phyloP scores from a whole-genome alignment of 2,888 invertebrate genomes.

The Chrysolina americana region DNA sequence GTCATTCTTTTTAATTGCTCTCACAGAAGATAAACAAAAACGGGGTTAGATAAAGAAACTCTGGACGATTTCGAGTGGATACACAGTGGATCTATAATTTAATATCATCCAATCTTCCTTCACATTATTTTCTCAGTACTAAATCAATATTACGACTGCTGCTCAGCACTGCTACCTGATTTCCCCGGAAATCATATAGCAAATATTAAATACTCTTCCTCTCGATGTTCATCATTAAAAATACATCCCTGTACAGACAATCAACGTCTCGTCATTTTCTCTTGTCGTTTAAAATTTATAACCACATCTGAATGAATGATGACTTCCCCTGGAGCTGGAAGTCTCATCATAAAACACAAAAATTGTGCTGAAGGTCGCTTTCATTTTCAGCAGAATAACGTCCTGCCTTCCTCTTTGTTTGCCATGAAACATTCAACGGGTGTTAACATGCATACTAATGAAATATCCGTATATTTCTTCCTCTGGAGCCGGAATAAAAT shows the following conservation, averaged over 20 bases:
- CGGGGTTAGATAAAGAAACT: too few relatives aligned
- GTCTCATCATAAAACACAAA: not conserved
- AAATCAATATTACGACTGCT: too few relatives aligned
- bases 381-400: constrained; percentile 4
- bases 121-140: too few relatives aligned
- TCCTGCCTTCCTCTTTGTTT: not conserved
- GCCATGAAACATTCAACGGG: not conserved
- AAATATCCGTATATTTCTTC: not conserved
- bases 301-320: constrained; percentile 3
- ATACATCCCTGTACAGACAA: not conserved
- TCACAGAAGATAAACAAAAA: too few relatives aligned
- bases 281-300: not conserved
- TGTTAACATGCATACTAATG: constrained; percentile 10
- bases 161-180: too few relatives aligned
- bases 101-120: too few relatives aligned
- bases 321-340: not conserved
- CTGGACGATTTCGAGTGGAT: too few relatives aligned
- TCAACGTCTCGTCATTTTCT: not conserved
- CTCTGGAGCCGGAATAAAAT: too few relatives aligned
- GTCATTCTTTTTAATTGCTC: too few relatives aligned
- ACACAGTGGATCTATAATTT: too few relatives aligned
- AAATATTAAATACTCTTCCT: too few relatives aligned
- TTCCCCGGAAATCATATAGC: too few relatives aligned
- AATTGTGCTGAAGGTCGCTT: not conserved
- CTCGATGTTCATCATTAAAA: not conserved